Percentiles rank a stretch among this genome's conserved stretches.
Evolutionary conservation across 2,797 vertebrate genomes (phyloP).

Genomic region (Acanthurus leucopareius): DNA sequence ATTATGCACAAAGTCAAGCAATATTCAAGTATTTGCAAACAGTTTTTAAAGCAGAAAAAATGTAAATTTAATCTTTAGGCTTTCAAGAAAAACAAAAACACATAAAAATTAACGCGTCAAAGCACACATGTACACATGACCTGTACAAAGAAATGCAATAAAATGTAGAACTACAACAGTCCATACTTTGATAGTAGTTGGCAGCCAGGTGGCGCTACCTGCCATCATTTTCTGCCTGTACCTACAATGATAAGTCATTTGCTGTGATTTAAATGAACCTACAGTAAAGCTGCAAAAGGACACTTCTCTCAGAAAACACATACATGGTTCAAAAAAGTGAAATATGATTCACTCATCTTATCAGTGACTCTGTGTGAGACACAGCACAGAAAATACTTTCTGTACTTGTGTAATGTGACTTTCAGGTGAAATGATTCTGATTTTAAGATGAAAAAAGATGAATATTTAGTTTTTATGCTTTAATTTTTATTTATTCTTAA

Average conservation of each 20-base stretch:
- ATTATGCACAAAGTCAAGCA: neutral
- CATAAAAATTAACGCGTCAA: too few relatives aligned
- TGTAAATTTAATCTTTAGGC: neutral
- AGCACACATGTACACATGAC: neutral
- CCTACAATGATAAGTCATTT: neutral
- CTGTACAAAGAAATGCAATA: neutral
- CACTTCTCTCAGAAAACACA: constrained; percentile 6
- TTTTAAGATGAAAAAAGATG: too few relatives aligned
- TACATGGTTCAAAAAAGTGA: neutral
- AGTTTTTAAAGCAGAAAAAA: too few relatives aligned
- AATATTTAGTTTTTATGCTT: constrained; percentile 1
- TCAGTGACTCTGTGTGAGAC: neutral
- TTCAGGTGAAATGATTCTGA: too few relatives aligned
- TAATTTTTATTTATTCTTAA: neutral
- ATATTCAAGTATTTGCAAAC: neutral
- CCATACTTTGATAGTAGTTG: neutral
- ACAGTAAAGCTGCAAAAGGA: neutral
- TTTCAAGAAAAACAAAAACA: neutral
- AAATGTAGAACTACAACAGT: neutral
- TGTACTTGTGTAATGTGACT: too few relatives aligned
- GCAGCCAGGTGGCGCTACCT: constrained; percentile 63
- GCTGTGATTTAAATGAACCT: constrained; percentile 1
- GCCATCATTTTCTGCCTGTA: neutral
- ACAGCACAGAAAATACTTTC: neutral
- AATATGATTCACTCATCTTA: neutral